Base-by-base conservation (phyloP, 2,113 vertebrate genomes). In the Python bivittatus region DNA sequence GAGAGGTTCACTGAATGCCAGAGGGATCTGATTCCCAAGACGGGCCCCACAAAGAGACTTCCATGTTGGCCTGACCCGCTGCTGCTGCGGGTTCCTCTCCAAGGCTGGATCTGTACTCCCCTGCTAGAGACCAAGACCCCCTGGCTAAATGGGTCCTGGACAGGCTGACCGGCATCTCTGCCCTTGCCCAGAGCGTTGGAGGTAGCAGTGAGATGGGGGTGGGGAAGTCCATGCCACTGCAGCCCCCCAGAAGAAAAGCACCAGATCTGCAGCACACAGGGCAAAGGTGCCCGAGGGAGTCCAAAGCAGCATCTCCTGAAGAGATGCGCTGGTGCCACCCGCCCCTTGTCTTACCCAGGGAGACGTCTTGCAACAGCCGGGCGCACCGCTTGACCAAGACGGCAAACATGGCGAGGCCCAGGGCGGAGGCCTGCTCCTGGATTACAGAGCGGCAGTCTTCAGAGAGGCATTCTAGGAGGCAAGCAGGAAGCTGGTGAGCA, bases 391-490 rank as follows among this genome's bases (percentile, higher is more conserved):
- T 98, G 88, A 99, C 99, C 94, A 99, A 96, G 4, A 99, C 97
- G 0, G 98, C 98, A 94, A 99, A 99, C 99, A 99, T 99, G 94
- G 98, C 97, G 84, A 99, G 98, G 25, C 99, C 99, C 92, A 99
- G 96, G 53, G 98, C 97, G 0, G 98, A 98, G 95, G 98, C 98
- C 96, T 99, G 99, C 56, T 99, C 99, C 94, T 99, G 99, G 94
- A 99, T 97, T 91, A 98, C 97, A 0, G 99, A 99, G 84, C 99
- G 98, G 42, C 97, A 98, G 91, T 97, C 97, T 23, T 99, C 99
- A 0, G 94, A 96, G 93, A 98, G 92, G 88, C 96, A 96, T 57
- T 97, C 97, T 98, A 88, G 72, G 96, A 10, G 61, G 96, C 93
- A 97, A 90, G 95, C 44, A 72, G 22, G 90, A 56, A 88, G 9